Conservation (phyloP, 1,140 invertebrate genomes). For the Dreissena polymorpha region DNA sequence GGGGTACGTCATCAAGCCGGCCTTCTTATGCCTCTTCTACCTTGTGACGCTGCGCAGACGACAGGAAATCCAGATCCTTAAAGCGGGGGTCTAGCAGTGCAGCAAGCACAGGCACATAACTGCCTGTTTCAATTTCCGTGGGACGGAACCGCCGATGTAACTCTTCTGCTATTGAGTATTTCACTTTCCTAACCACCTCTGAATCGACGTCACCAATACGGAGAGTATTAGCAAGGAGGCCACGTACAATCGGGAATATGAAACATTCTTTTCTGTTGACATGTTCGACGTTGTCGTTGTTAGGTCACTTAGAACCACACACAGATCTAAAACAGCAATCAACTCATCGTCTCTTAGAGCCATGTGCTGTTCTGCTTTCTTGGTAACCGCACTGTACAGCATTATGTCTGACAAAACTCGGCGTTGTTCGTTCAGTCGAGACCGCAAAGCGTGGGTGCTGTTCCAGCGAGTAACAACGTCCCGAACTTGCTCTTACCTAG, state of each 20-base stretch:
- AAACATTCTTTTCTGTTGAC: slow-evolving; percentile 16
- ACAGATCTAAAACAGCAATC: slow-evolving; percentile 16
- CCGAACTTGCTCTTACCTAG: slow-evolving; percentile 58
- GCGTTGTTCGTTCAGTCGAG: slow-evolving; percentile 58
- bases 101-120: background rate
- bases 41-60: background rate
- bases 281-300: slow-evolving; percentile 19
- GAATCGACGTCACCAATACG: background rate
- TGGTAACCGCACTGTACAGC: slow-evolving; percentile 15
- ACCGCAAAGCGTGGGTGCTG: slow-evolving; percentile 63
- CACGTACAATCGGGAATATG: slow-evolving; percentile 30
- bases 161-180: background rate
- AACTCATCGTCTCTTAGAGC: slow-evolving; percentile 28
- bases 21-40: background rate
- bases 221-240: slow-evolving; percentile 6
- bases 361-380: slow-evolving; percentile 15
- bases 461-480: slow-evolving; percentile 67
- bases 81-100: slow-evolving; percentile 26
- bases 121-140: background rate
- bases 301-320: slow-evolving; percentile 13
- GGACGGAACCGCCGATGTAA: slow-evolving; percentile 7
- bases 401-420: slow-evolving; percentile 40
- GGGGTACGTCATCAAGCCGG: slow-evolving; percentile 3
- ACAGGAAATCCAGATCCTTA: slow-evolving; percentile 18
- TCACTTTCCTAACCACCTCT: background rate